Evolutionary conservation across 2,888 invertebrate genomes (phyloP), one percentile per base, ranked within the genome.

Genomic region (Nebria brevicollis): DNA sequence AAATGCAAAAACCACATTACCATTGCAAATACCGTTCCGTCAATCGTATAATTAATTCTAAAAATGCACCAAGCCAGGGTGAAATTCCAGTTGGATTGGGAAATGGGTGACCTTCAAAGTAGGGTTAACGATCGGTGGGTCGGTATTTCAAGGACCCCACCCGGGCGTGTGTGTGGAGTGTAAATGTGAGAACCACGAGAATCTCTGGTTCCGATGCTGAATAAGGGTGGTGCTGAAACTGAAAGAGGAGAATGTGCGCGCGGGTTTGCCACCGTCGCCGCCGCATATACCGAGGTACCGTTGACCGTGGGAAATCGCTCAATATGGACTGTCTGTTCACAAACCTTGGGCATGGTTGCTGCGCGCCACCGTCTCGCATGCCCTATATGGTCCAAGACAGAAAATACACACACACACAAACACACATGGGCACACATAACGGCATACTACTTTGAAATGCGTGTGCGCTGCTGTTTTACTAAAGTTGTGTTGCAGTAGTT

Each of bases 321-420:
- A 73, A 78, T 78, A 78, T 78, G 78, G 78, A 73, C 73, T 78
- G 78, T 78, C 78, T 78, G 74, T 15, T 13, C 41, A 54, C 34
- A 66, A 74, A 66, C 78, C 78, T 78, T 78, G 78, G 74, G 72
- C 15, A n/a, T 73, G 42, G 68, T 68, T 25, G 15, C 34, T 68
- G 70, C 78, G 73, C 73, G 65, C 73, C 15, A 73, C 25, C 70
- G 34, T 11, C 54, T 54, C 20, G 68, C 68, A 68, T 25, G 26
- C 77, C 77, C 77, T 77, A 77, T 77, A 77, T 77, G 77, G 77
- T 41, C 77, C 72, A 34, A 8, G 76, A 34, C 25, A 72, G 70
- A 66, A 66, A 54, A 1, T 54, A 54, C 7, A 54, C 54, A 66
- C 66, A 70, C 70, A 70, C 11, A 25, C 70, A 20, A 20, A 20